Evolutionary conservation across 1,140 invertebrate species (phyloP), one percentile per base, ranked within the genome.

Genomic region (Caerostris darwini): DNA sequence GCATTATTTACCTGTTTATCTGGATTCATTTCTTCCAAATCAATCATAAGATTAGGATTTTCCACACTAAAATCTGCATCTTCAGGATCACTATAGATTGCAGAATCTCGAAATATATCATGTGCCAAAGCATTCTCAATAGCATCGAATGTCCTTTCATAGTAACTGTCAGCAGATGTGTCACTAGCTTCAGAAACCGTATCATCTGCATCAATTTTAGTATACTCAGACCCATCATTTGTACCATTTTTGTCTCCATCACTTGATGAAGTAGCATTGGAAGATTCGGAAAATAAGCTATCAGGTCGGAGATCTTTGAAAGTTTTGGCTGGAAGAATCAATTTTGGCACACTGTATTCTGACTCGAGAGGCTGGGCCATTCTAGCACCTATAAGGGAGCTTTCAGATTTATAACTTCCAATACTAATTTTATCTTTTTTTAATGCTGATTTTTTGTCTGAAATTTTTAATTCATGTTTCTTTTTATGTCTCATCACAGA

Each of bases 301-400:
- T 97, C 96, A 2, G 96, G 96, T 85, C 96, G 95, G 12, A 95
- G 34, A 34, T 93, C 86, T 86, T 86, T 94, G 67, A 58, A 56
- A 54, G 77, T 34, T 94, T 94, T 19, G 56, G 96, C 96, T 86
- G 97, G 91, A 8, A 95, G 97, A 0, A 98, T 96, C 0, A 97
- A 97, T 67, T 97, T 97, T 7, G 98, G 98, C 96, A 98, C 98
- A 0, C 97, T 98, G 95, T 98, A 98, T 95, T 98, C 98, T 0
- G 98, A 97, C 58, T 95, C 94, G 10, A 94, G 59, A 50, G 95
- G 95, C 50, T 93, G 94, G 10, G 98, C 98, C 95, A 99, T 98
- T 91, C 98, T 97, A 57, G 98, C 98, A 2, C 98, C 98, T 93
- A 98, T 97, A 93, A 97, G 97, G 81, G 98, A 97, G 95, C 98